Evolutionary conservation across 2,797 vertebrate genomes (phyloP).

Genomic region (Cichlasoma orientale): DNA sequence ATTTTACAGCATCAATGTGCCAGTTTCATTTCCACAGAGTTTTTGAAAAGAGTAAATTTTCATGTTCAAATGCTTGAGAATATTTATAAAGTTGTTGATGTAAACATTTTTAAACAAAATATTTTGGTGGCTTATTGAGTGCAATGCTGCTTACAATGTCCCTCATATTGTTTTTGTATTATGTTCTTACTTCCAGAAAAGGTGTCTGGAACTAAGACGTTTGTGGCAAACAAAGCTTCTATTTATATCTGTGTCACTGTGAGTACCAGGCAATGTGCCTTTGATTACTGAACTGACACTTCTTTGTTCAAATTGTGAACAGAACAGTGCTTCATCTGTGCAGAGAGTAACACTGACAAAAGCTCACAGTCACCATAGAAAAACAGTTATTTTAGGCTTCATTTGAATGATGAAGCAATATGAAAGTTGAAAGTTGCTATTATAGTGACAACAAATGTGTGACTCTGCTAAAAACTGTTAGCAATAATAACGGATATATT

Average conservation of each 20-base stretch:
- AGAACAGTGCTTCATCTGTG: conserved; percentile 54
- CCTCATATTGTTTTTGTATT: background rate
- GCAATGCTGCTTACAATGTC: background rate
- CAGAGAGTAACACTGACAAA: conserved; percentile 25
- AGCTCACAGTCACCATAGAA: background rate
- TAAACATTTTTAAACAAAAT: background rate
- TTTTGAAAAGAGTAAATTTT: background rate
- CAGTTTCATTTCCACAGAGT: background rate
- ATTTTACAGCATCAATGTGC: background rate
- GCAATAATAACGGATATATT: background rate
- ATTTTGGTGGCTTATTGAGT: background rate
- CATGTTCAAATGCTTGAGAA: background rate
- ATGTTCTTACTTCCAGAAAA: conserved; percentile 9
- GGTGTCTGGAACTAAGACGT: conserved; percentile 21
- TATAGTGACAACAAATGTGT: background rate
- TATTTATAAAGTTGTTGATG: background rate
- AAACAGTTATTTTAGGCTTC: conserved; percentile 40
- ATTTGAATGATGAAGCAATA: conserved; percentile 16
- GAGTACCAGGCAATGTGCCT: conserved; percentile 53
- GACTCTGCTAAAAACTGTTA: background rate
- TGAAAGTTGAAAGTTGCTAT: background rate
- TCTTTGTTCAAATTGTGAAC: conserved; percentile 56
- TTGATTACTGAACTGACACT: conserved; percentile 39
- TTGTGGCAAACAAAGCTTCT: conserved; percentile 40
- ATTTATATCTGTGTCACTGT: conserved; percentile 58